phyloP scores from a whole-genome alignment of 2,888 invertebrate species.

The Belgica antarctica region DNA sequence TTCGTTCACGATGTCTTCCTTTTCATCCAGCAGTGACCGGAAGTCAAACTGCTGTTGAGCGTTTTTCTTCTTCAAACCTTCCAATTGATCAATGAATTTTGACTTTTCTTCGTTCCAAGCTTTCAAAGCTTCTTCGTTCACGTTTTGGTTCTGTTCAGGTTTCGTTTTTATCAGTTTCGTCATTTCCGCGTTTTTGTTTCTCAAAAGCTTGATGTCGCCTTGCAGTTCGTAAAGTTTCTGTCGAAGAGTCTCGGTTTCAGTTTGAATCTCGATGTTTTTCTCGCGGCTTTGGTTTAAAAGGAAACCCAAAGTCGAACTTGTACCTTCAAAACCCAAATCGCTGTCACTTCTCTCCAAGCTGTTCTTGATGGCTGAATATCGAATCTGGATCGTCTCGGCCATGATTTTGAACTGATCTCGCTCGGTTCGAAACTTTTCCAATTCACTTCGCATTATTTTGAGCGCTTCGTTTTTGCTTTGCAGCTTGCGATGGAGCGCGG shows the following conservation, averaged over 20 bases:
- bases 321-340: constrained; percentile 49
- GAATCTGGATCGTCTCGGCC: constrained; percentile 71
- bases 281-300: constrained; percentile 61
- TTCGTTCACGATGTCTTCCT: constrained; percentile 76
- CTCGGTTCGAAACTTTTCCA: constrained; percentile 75
- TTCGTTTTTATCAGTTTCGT: constrained; percentile 47
- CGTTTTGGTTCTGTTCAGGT: constrained; percentile 44
- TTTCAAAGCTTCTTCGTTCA: constrained; percentile 48
- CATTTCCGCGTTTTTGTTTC: constrained; percentile 54
- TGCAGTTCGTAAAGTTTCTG: constrained; percentile 69
- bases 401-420: constrained; percentile 76
- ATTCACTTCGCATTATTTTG: constrained; percentile 71
- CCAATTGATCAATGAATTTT: constrained; percentile 53
- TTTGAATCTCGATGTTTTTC: constrained; percentile 60
- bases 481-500: constrained; percentile 67
- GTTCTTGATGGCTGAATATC: constrained; percentile 57
- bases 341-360: constrained; percentile 49
- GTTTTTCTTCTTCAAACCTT: constrained; percentile 57
- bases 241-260: constrained; percentile 64
- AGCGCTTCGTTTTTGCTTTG: constrained; percentile 81
- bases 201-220: constrained; percentile 67
- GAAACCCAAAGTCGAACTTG: constrained; percentile 58
- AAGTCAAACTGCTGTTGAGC: constrained; percentile 73
- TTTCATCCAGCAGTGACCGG: constrained; percentile 76
- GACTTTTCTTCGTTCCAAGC: constrained; percentile 53